Conservation (phyloP, 1,140 invertebrate genomes). For the Drosophila leontia region DNA sequence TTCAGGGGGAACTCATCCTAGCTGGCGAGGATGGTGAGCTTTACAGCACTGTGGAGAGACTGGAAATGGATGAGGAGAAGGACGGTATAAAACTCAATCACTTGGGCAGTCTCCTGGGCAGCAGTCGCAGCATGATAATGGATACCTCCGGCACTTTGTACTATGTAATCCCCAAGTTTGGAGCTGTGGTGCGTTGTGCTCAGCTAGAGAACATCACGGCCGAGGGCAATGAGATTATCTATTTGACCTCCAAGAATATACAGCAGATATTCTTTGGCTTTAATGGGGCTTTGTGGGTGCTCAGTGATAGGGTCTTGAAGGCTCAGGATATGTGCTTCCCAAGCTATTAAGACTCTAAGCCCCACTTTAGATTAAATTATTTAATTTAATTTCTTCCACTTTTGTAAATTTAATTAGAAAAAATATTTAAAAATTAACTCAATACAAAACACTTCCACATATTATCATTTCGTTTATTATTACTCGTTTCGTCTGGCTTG, state of each 20-base stretch:
- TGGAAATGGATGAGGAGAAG: conserved; percentile 31
- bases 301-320: conserved; percentile 70
- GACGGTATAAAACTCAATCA: conserved; percentile 49
- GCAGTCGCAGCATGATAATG: conserved; percentile 65
- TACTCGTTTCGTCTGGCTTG: conserved; percentile 24
- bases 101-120: conserved; percentile 69
- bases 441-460: neutral
- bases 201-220: conserved; percentile 63
- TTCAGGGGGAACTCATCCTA: conserved; percentile 58
- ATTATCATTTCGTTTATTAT: conserved; percentile 25
- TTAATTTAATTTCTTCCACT: too few species aligned
- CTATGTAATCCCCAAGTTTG: conserved; percentile 78
- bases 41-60: conserved; percentile 45
- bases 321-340: conserved; percentile 75
- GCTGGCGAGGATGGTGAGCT: conserved; percentile 68
- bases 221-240: conserved; percentile 80
- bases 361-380: too few species aligned
- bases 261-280: conserved; percentile 78
- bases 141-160: conserved; percentile 65
- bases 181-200: conserved; percentile 74
- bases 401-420: neutral
- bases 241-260: conserved; percentile 76
- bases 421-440: neutral
- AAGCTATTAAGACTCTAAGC: too few species aligned
- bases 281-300: conserved; percentile 73